Percentiles rank a stretch among this genome's conserved stretches.
Conservation (phyloP, 1,140 invertebrate species). For the Heterodera schachtii region DNA sequence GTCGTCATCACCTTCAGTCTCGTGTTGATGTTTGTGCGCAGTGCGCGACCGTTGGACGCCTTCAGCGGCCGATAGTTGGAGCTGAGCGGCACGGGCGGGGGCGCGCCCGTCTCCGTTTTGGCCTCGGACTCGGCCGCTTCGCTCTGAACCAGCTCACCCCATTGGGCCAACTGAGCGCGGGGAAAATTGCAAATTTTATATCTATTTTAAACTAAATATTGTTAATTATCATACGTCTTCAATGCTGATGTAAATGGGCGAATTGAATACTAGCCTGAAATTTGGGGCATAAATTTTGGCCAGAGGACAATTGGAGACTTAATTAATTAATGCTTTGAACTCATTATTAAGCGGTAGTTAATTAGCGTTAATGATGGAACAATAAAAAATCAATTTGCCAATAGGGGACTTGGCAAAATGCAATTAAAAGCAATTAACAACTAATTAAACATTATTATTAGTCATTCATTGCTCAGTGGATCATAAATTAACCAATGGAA, state of each 20-base stretch:
- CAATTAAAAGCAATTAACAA: no score
- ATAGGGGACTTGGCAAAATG: no score
- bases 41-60: constrained; percentile 83
- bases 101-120: constrained; percentile 73
- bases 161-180: constrained; percentile 77
- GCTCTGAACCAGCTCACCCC: constrained; percentile 83
- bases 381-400: no score
- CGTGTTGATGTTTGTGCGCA: constrained; percentile 95
- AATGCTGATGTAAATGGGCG: constrained; percentile 79
- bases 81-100: constrained; percentile 21
- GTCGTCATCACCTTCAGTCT: constrained; percentile 68
- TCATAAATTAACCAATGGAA: no score
- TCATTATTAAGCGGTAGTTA: no score
- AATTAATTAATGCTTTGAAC: no score
- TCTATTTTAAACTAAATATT: no score
- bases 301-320: no score
- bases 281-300: not conserved
- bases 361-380: no score
- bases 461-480: no score
- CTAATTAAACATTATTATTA: no score
- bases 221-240: constrained; percentile 63
- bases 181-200: constrained; percentile 33
- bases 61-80: constrained; percentile 88
- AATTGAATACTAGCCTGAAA: constrained; percentile 80
- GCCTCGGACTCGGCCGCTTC: constrained; percentile 80